These are phyloP conservation scores for Lasius fuliginosus DNA, from an alignment of 2,888 invertebrate genomes.

Conservation along the genomic window DNA sequence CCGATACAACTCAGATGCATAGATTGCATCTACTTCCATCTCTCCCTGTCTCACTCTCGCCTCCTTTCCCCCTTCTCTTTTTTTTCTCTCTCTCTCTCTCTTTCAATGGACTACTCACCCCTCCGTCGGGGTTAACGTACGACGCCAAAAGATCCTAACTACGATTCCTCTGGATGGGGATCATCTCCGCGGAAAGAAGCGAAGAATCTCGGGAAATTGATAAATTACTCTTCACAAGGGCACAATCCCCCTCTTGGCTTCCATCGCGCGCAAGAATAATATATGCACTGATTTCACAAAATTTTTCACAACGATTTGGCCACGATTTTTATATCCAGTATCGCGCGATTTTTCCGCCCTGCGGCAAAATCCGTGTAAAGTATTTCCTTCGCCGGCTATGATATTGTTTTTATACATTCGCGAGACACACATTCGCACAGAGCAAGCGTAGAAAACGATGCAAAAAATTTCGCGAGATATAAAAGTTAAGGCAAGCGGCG, in stretches of 20 bases:
- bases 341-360: neutral
- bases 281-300: neutral
- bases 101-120: conserved; percentile 19
- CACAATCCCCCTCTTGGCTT: conserved; percentile 43
- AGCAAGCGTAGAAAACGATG: neutral
- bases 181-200: conserved; percentile 52
- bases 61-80: neutral
- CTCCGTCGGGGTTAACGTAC: conserved; percentile 61
- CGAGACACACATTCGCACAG: neutral
- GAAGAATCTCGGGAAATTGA: conserved; percentile 52
- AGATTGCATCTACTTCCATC: conserved; percentile 77
- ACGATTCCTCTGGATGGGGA: conserved; percentile 40
- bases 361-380: neutral
- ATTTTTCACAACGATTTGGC: neutral
- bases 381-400: neutral
- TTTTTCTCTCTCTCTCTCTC: conserved; percentile 6
- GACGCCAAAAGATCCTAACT: conserved; percentile 51
- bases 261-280: neutral
- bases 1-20: conserved; percentile 75
- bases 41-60: neutral
- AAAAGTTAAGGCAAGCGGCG: neutral
- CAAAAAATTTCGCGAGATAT: neutral
- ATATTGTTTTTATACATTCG: conserved; percentile 3
- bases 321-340: no score
- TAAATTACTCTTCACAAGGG: conserved; percentile 51